These are phyloP conservation scores for Arvicola amphibius DNA, from an alignment of 2,797 vertebrate genomes.

Conservation along the genomic window DNA sequence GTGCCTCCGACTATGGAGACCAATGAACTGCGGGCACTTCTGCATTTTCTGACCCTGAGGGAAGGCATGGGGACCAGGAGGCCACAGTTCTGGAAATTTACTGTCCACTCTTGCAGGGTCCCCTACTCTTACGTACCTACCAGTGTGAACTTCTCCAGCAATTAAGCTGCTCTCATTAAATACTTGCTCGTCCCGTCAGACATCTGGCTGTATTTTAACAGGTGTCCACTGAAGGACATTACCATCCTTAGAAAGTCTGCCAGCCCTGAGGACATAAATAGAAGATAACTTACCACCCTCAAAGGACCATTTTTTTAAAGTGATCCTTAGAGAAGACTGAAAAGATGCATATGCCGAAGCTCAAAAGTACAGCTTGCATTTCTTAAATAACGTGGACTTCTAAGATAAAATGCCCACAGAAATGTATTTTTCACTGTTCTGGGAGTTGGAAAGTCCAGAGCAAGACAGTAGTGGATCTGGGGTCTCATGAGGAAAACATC, in stretches of 20 bases:
- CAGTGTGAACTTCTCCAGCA: neutral
- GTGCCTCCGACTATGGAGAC: too few species aligned
- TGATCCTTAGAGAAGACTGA: neutral
- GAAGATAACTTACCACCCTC: neutral
- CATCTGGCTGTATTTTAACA: neutral
- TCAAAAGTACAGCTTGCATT: neutral
- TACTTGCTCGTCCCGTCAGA: neutral
- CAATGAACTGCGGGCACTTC: neutral
- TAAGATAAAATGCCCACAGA: neutral
- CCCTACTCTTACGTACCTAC: neutral
- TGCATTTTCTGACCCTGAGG: neutral
- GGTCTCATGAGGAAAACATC: neutral
- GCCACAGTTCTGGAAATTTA: neutral
- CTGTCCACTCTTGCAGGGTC: neutral
- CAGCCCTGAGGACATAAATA: neutral
- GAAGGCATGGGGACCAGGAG: neutral
- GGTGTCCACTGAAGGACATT: neutral
- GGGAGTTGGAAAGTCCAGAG: neutral
- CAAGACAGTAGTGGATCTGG: neutral
- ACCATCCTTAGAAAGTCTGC: neutral
- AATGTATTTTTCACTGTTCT: neutral
- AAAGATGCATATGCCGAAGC: neutral
- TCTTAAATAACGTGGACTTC: neutral
- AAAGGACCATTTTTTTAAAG: neutral
- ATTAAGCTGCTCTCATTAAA: neutral